Percentiles rank a stretch among this genome's conserved stretches.
These are phyloP conservation scores for Gallinago undulata DNA, from an alignment of 2,113 vertebrate genomes.

Conservation along the genomic window DNA sequence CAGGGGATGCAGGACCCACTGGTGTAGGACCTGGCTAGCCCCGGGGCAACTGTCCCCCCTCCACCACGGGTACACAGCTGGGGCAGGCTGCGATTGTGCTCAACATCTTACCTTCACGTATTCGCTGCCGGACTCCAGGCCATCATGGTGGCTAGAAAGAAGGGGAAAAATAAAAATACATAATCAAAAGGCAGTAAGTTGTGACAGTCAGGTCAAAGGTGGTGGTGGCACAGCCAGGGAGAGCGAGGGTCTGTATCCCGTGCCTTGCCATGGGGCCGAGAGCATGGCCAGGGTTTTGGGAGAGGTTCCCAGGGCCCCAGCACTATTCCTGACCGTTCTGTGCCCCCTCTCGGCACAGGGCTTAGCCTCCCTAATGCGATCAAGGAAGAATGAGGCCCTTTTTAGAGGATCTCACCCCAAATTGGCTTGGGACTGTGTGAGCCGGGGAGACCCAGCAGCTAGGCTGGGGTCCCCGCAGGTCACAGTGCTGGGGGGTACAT, in stretches of 20 bases:
- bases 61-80: background rate
- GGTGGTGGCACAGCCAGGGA: fast-evolving
- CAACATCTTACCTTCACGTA: slow-evolving; percentile 78
- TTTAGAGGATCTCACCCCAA: slow-evolving; percentile 20
- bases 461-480: background rate
- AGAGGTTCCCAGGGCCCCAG: background rate
- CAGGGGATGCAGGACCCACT: background rate
- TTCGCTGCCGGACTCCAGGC: slow-evolving; percentile 69
- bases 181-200: background rate
- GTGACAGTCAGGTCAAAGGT: background rate
- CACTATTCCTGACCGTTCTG: background rate
- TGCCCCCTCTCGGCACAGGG: background rate
- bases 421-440: background rate
- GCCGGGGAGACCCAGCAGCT: background rate
- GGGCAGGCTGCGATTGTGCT: fast-evolving
- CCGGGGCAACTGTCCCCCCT: background rate
- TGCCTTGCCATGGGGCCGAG: background rate
- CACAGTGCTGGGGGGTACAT: background rate
- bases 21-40: fast-evolving
- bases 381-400: slow-evolving; percentile 20
- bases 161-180: background rate
- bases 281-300: background rate
- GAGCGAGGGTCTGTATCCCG: background rate
- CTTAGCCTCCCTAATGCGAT: slow-evolving; percentile 50
- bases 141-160: slow-evolving; percentile 62